Conservation (phyloP, 1,140 invertebrate species). For the Drosophila tropicalis region DNA sequence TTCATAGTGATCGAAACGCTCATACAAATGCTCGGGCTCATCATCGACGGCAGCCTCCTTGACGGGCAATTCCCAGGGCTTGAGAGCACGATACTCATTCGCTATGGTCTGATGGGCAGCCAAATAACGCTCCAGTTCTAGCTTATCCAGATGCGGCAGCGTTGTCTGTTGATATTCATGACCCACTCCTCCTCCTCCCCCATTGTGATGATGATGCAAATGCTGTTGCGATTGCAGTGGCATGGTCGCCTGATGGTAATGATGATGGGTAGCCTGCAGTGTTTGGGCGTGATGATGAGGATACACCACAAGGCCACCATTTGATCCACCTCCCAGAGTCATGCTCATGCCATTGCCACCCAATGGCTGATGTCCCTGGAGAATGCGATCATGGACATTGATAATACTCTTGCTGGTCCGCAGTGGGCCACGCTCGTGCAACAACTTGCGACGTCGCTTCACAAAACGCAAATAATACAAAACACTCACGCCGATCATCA, state of each 20-base stretch:
- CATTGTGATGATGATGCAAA: conserved; percentile 4
- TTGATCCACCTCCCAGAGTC: conserved; percentile 51
- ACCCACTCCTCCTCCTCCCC: conserved; percentile 8
- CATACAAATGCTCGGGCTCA: conserved; percentile 82
- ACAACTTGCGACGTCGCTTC: conserved; percentile 70
- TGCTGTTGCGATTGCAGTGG: conserved; percentile 58
- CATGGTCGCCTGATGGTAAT: conserved; percentile 59
- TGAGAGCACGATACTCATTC: conserved; percentile 80
- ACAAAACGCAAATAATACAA: conserved; percentile 80
- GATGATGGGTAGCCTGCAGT: conserved; percentile 11
- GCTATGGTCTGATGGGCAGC: conserved; percentile 75
- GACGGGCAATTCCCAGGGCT: conserved; percentile 80
- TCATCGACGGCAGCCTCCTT: conserved; percentile 73
- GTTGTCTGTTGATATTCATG: conserved; percentile 77
- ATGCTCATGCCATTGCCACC: conserved; percentile 66
- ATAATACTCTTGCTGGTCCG: conserved; percentile 79
- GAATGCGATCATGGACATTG: conserved; percentile 78
- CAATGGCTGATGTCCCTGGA: conserved; percentile 69
- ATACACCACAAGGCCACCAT: conserved; percentile 63
- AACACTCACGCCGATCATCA: conserved; percentile 77
- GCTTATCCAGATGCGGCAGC: conserved; percentile 78
- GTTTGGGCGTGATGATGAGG: conserved; percentile 71
- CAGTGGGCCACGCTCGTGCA: conserved; percentile 69
- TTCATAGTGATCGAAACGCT: conserved; percentile 83
- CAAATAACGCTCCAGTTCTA: conserved; percentile 81